Evolutionary conservation across 2,797 vertebrate species (phyloP).

Genomic region (Acanthis flammea): DNA sequence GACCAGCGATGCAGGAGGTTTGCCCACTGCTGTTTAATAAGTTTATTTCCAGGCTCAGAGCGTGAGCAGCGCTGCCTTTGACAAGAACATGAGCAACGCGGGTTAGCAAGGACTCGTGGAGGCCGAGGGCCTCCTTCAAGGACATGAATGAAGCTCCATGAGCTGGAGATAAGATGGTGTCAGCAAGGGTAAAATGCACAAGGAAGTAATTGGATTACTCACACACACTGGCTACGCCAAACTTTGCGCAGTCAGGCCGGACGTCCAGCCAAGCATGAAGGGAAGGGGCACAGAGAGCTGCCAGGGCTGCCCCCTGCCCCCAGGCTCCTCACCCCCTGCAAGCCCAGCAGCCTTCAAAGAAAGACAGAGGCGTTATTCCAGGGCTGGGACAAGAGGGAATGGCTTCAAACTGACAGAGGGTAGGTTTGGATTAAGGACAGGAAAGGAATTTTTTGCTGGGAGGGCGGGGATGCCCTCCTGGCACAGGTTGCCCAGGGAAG

Average conservation of each 20-base stretch:
- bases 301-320: background rate
- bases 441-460: background rate
- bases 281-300: background rate
- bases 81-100: background rate
- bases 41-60: background rate
- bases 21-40: background rate
- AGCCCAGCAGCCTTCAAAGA: background rate
- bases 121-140: background rate
- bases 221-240: constrained; percentile 22
- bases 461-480: background rate
- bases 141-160: background rate
- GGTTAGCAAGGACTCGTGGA: background rate
- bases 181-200: constrained; percentile 29
- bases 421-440: background rate
- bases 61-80: background rate
- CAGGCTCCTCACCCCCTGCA: background rate
- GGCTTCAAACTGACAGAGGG: background rate
- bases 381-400: background rate
- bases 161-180: constrained; percentile 18
- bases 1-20: background rate
- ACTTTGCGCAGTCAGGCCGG: background rate
- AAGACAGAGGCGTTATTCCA: background rate
- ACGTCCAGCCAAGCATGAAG: background rate
- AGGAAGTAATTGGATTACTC: constrained; percentile 50
- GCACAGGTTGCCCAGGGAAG: background rate